A percentile compares a stretch with the other conserved stretches of the same genome.
Evolutionary conservation across 1,140 invertebrate species (phyloP).

Genomic region (Drosophila repleta): DNA sequence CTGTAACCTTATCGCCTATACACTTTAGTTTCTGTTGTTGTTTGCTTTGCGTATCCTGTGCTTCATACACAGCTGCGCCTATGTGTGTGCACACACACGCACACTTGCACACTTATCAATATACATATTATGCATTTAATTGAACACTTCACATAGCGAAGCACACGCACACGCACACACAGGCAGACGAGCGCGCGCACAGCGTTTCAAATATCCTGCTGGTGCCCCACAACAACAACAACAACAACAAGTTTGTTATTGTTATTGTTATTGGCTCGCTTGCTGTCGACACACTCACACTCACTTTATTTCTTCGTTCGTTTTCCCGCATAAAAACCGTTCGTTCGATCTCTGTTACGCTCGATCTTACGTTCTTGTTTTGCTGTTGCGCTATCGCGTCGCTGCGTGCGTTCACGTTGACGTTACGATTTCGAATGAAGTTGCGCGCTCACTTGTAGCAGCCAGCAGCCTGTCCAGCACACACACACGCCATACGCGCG

Average conservation of each 20-base stretch:
- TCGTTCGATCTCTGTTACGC: conserved; percentile 14
- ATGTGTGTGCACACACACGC: conserved; percentile 4
- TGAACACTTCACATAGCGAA: conserved; percentile 57
- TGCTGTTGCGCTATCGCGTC: conserved; percentile 29
- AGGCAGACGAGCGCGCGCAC: conserved; percentile 17
- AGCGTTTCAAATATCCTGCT: conserved; percentile 58
- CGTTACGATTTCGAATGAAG: conserved; percentile 47
- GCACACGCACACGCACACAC: conserved; percentile 13
- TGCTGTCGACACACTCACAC: conserved; percentile 28
- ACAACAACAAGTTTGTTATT: conserved; percentile 36
- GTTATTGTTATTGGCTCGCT: conserved; percentile 26
- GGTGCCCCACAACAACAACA: conserved; percentile 34
- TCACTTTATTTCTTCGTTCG: conserved; percentile 1
- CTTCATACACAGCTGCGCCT: conserved; percentile 53
- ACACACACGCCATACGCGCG: conserved; percentile 7
- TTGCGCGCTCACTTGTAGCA: conserved; percentile 40
- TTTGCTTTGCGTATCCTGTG: conserved; percentile 55
- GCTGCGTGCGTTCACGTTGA: conserved; percentile 48
- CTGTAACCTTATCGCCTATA: conserved; percentile 76
- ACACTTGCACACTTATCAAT: conserved; percentile 30
- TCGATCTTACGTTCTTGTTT: conserved; percentile 14
- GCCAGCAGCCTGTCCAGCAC: conserved; percentile 14
- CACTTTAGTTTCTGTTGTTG: conserved; percentile 55
- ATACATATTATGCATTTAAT: conserved; percentile 54
- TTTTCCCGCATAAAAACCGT: conserved; percentile 37